A percentile compares a stretch with the other conserved stretches of the same genome.
phyloP scores from a whole-genome alignment of 1,140 invertebrate genomes.

The Monomorium pharaonis region DNA sequence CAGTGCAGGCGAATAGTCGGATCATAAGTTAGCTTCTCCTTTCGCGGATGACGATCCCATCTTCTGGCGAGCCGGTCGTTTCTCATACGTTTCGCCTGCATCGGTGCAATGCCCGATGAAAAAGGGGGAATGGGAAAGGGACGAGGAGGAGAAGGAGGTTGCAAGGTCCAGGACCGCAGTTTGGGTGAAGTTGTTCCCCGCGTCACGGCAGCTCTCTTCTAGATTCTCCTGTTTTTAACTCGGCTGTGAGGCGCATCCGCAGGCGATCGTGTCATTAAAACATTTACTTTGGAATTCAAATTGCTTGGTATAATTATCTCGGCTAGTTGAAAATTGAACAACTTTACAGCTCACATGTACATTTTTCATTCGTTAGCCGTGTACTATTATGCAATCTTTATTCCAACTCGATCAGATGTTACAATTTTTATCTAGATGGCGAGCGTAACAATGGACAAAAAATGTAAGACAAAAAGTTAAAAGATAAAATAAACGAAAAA shows the following conservation, averaged over 20 bases:
- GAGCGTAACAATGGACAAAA: neutral
- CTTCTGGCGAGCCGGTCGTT: constrained; percentile 36
- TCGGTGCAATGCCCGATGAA: constrained; percentile 59
- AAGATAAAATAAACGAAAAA: neutral
- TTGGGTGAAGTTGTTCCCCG: constrained; percentile 38
- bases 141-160: constrained; percentile 15
- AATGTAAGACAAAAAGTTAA: neutral
- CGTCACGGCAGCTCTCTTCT: constrained; percentile 8
- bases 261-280: neutral
- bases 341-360: neutral
- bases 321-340: neutral
- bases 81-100: constrained; percentile 51
- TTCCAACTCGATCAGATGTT: neutral
- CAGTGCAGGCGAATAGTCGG: neutral
- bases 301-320: neutral
- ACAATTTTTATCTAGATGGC: neutral
- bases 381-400: neutral
- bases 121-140: neutral
- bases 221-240: constrained; percentile 1
- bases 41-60: constrained; percentile 32
- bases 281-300: neutral
- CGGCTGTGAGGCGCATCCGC: neutral
- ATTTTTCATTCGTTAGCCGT: neutral
- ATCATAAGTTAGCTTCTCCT: constrained; percentile 21
- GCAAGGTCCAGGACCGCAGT: constrained; percentile 49